These are phyloP conservation scores for Hephaestus fuliginosus DNA, from an alignment of 2,797 vertebrate genomes.

Conservation along the genomic window DNA sequence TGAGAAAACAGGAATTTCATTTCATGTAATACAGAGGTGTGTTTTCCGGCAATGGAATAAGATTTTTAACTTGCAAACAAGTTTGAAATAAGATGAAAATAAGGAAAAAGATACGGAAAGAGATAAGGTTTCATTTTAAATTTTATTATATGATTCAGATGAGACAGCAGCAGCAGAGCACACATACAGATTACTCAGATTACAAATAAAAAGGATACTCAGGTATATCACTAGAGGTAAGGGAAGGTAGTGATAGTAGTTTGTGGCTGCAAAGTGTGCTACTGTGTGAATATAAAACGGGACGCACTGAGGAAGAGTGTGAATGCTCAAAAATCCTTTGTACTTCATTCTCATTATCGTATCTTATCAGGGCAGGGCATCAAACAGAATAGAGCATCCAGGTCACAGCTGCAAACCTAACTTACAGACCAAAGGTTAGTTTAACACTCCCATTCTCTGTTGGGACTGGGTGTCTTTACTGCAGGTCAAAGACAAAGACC, in stretches of 20 bases:
- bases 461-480: neutral
- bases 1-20: neutral
- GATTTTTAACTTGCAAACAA: neutral
- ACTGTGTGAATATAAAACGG: constrained; percentile 10
- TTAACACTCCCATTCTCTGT: constrained; percentile 6
- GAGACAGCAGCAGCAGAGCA: constrained; percentile 12
- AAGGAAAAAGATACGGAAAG: neutral
- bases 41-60: no score
- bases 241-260: neutral
- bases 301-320: neutral
- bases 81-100: neutral
- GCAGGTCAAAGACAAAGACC: constrained; percentile 36
- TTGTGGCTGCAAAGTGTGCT: neutral
- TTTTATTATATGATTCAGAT: neutral
- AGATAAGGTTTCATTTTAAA: neutral
- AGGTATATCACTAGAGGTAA: neutral
- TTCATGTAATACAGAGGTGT: neutral
- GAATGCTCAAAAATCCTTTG: neutral
- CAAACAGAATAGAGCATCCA: neutral
- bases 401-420: constrained; percentile 19
- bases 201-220: neutral
- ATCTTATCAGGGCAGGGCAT: neutral
- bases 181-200: neutral
- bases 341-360: neutral
- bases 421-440: constrained; percentile 4